Conservation (phyloP, 2,888 invertebrate species). For the Dynastes hyllus region DNA sequence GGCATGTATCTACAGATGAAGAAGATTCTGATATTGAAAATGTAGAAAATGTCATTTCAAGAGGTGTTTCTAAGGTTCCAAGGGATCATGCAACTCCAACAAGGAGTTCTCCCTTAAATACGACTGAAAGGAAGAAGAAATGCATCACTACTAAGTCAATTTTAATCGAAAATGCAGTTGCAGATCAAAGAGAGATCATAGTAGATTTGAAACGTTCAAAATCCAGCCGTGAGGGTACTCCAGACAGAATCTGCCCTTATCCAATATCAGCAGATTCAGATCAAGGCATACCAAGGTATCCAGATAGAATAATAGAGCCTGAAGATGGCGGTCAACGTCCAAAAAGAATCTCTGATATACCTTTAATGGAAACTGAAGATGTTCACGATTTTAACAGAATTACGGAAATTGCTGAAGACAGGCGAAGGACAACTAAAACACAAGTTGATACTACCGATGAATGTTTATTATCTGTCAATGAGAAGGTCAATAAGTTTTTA, state of each 20-base stretch:
- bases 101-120: slow-evolving; percentile 27
- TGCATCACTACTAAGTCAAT: slow-evolving; percentile 74
- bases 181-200: slow-evolving; percentile 75
- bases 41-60: slow-evolving; percentile 14
- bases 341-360: slow-evolving; percentile 71
- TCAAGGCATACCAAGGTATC: slow-evolving; percentile 79
- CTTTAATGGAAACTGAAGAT: slow-evolving; percentile 76
- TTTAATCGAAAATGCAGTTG: slow-evolving; percentile 67
- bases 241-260: slow-evolving; percentile 81
- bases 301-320: slow-evolving; percentile 84
- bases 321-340: slow-evolving; percentile 75
- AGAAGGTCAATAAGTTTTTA: slow-evolving; percentile 72
- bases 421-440: slow-evolving; percentile 55
- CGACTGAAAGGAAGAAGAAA: slow-evolving; percentile 63
- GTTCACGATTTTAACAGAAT: slow-evolving; percentile 38
- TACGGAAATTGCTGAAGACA: slow-evolving; percentile 49
- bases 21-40: slow-evolving; percentile 61
- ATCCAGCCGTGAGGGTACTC: slow-evolving; percentile 84
- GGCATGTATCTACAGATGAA: slow-evolving; percentile 61
- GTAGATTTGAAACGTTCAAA: slow-evolving; percentile 82
- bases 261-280: slow-evolving; percentile 76
- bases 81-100: not conserved
- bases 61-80: not conserved
- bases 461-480: slow-evolving; percentile 74
- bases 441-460: slow-evolving; percentile 71